Evolutionary conservation across 2,797 vertebrate species (phyloP).

Genomic region (Gadopsis marmoratus): DNA sequence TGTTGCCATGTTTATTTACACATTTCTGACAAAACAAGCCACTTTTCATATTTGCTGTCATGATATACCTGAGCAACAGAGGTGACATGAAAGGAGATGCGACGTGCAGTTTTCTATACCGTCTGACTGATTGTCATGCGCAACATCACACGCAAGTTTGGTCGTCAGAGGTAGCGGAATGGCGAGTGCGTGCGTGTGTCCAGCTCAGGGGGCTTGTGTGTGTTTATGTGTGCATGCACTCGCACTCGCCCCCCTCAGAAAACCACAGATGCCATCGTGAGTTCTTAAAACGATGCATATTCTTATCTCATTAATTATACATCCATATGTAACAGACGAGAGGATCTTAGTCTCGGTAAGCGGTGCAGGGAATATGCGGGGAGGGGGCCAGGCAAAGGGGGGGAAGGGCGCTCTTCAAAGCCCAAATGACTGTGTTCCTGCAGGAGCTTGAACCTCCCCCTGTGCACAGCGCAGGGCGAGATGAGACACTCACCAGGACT

Average conservation of each 20-base stretch:
- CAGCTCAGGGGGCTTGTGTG: constrained; percentile 32
- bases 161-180: constrained; percentile 68
- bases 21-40: constrained; percentile 86
- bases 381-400: constrained; percentile 72
- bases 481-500: constrained; percentile 86
- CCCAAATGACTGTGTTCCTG: constrained; percentile 86
- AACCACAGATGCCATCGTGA: constrained; percentile 77
- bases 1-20: constrained; percentile 86
- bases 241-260: constrained; percentile 44
- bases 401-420: constrained; percentile 83
- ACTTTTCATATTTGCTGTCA: constrained; percentile 86
- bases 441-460: constrained; percentile 84
- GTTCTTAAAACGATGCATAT: constrained; percentile 85
- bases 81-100: constrained; percentile 82
- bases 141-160: constrained; percentile 78
- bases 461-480: constrained; percentile 83
- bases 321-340: constrained; percentile 88
- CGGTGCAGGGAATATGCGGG: constrained; percentile 78
- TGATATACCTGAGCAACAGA: constrained; percentile 75
- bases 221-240: constrained; percentile 33
- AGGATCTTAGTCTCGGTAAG: constrained; percentile 86
- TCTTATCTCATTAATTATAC: constrained; percentile 88
- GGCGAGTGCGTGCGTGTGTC: constrained; percentile 46
- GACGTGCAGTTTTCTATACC: constrained; percentile 66
- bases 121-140: constrained; percentile 76